Evolutionary conservation across 2,888 invertebrate species (phyloP).

Genomic region (Synergus itoensis): DNA sequence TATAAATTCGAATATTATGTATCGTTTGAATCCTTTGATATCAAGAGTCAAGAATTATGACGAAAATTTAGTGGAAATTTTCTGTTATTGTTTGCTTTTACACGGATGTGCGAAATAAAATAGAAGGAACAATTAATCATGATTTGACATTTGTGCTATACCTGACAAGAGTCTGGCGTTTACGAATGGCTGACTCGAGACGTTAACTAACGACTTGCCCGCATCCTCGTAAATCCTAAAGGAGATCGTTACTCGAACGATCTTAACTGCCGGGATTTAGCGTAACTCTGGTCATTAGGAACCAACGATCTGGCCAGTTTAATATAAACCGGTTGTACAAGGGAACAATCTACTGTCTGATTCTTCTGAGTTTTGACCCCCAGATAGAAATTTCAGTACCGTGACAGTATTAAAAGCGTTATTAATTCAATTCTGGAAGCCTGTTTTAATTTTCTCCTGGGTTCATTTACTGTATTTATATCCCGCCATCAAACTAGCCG

Average conservation of each 20-base stretch:
- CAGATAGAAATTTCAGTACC: too few species aligned
- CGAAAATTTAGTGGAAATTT: neutral
- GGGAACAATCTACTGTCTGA: neutral
- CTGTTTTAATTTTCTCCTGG: too few species aligned
- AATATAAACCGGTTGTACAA: neutral
- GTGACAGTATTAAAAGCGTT: too few species aligned
- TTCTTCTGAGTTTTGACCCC: neutral
- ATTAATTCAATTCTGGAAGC: too few species aligned
- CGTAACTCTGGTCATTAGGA: neutral
- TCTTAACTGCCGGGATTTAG: slow-evolving; percentile 40
- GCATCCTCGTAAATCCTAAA: slow-evolving; percentile 56
- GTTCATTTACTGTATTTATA: neutral
- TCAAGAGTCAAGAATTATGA: too few species aligned
- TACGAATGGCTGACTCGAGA: neutral
- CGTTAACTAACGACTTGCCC: slow-evolving; percentile 39
- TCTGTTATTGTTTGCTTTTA: neutral
- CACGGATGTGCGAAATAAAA: neutral
- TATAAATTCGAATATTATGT: too few species aligned
- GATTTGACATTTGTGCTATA: neutral
- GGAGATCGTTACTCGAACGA: slow-evolving; percentile 56
- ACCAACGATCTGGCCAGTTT: neutral
- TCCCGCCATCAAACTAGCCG: too few species aligned
- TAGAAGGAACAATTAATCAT: neutral
- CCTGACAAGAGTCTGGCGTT: slow-evolving; percentile 45
- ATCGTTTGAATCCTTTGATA: too few species aligned